phyloP scores from a whole-genome alignment of 2,888 invertebrate genomes.

The Cyclophora albipunctata region DNA sequence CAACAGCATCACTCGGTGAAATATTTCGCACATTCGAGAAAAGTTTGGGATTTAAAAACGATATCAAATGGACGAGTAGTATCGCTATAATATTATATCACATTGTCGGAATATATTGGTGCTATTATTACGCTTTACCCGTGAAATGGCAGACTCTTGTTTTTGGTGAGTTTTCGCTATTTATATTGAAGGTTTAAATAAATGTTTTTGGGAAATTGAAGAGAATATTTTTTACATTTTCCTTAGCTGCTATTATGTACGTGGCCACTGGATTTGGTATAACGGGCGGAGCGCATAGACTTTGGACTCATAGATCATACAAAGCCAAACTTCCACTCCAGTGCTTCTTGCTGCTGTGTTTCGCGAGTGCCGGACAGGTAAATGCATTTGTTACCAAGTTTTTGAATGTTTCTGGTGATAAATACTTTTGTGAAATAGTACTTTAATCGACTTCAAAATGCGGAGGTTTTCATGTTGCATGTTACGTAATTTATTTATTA shows the following conservation, averaged over 20 bases:
- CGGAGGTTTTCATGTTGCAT: too few relatives aligned
- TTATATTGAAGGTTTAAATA: too few relatives aligned
- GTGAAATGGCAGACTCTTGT: conserved; percentile 61
- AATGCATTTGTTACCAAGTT: conserved; percentile 14
- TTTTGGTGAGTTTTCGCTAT: conserved; percentile 44
- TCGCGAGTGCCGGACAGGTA: conserved; percentile 81
- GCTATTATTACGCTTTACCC: conserved; percentile 53
- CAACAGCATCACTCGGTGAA: conserved; percentile 35
- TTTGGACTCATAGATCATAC: conserved; percentile 81
- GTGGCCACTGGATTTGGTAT: conserved; percentile 79
- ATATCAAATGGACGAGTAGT: conserved; percentile 59
- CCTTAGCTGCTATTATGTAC: conserved; percentile 72
- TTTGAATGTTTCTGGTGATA: too few relatives aligned
- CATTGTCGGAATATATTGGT: conserved; percentile 55
- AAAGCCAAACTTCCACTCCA: conserved; percentile 79
- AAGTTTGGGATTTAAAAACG: conserved; percentile 56
- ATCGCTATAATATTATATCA: conserved; percentile 54
- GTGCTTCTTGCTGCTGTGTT: conserved; percentile 76
- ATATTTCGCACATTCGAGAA: conserved; percentile 49
- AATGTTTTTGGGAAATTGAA: too few relatives aligned
- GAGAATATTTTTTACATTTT: neutral
- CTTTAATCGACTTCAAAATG: too few relatives aligned
- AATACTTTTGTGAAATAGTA: too few relatives aligned
- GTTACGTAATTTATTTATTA: too few relatives aligned
- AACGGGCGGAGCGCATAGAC: conserved; percentile 82